Conservation (phyloP, 2,797 vertebrate genomes). For the Sphenodon punctatus region DNA sequence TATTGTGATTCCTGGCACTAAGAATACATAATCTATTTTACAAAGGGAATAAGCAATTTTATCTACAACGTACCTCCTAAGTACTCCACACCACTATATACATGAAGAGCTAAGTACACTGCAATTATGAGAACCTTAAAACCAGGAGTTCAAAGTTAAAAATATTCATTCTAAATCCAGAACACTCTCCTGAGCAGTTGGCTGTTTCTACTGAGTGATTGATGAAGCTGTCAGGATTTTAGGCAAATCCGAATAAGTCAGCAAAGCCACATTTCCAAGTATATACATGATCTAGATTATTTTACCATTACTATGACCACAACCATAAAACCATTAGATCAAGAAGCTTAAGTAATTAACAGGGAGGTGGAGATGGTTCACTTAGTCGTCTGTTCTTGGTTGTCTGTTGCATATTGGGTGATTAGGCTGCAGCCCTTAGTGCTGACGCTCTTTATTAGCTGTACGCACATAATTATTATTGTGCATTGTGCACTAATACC, state of each 20-base stretch:
- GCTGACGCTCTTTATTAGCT: not conserved
- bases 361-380: not conserved
- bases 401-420: not conserved
- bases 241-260: not conserved
- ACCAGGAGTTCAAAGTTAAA: constrained; percentile 59
- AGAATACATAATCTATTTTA: not conserved
- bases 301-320: constrained; percentile 1
- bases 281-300: not conserved
- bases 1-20: not conserved
- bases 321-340: constrained; percentile 11
- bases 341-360: not conserved
- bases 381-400: too few species aligned
- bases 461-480: not conserved
- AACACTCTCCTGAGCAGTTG: constrained; percentile 50
- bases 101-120: constrained; percentile 18
- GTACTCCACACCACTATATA: constrained; percentile 39
- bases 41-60: constrained; percentile 24
- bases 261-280: not conserved
- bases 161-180: constrained; percentile 48
- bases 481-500: not conserved
- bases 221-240: constrained; percentile 37
- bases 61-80: not conserved
- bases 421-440: not conserved
- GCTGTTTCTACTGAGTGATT: constrained; percentile 50
- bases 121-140: constrained; percentile 41